These are phyloP conservation scores for Anoplophora glabripennis DNA, from an alignment of 1,140 invertebrate genomes.

Conservation along the genomic window DNA sequence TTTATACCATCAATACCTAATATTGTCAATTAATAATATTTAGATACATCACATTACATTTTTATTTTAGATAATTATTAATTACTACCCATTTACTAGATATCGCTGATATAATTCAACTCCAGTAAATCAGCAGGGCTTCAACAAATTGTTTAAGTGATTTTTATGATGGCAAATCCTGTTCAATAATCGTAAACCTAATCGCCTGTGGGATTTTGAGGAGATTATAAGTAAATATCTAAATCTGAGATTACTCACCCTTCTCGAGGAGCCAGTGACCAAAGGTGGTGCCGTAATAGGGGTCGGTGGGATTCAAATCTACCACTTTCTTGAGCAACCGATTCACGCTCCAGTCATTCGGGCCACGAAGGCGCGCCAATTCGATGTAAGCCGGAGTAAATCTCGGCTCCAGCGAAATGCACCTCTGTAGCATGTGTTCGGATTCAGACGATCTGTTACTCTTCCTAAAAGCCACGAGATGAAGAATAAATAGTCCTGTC, in stretches of 20 bases:
- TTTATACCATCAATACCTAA: too few relatives aligned
- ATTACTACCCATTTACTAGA: too few relatives aligned
- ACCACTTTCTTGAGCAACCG: constrained; percentile 57
- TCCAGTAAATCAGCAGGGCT: too few relatives aligned
- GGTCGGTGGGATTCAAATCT: constrained; percentile 60
- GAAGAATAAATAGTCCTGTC: too few relatives aligned
- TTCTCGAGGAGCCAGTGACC: constrained; percentile 64
- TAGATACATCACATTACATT: too few relatives aligned
- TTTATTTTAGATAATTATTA: too few relatives aligned
- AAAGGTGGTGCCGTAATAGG: constrained; percentile 65
- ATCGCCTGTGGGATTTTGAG: not conserved
- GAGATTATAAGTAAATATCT: constrained; percentile 1
- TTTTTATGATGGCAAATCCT: too few relatives aligned
- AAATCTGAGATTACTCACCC: constrained; percentile 50
- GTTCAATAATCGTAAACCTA: not conserved
- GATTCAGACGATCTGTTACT: constrained; percentile 64
- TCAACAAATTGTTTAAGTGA: too few relatives aligned
- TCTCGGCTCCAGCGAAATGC: constrained; percentile 61
- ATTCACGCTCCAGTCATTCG: constrained; percentile 54
- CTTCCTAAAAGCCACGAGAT: constrained; percentile 54
- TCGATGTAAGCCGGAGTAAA: constrained; percentile 69
- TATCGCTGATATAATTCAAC: too few relatives aligned
- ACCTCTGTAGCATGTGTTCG: constrained; percentile 64
- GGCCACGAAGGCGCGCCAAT: constrained; percentile 56
- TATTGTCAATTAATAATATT: too few relatives aligned